Evolutionary conservation across 2,888 invertebrate species (phyloP), one percentile per base, ranked within the genome.

Genomic region (Leistus spinibarbis): DNA sequence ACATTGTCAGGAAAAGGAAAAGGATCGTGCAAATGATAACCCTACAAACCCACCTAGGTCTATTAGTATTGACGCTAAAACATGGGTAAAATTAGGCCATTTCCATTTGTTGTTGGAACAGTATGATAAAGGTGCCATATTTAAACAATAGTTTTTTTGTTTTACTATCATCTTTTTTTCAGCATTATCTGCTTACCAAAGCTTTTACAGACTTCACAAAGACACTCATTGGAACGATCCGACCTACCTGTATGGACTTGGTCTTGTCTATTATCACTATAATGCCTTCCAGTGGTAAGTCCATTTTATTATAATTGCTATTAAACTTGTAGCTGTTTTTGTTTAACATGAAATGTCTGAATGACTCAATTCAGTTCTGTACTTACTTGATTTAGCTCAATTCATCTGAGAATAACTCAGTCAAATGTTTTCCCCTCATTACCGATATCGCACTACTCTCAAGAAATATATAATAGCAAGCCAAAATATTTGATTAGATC

Each of bases 111-210:
- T 99, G 1, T 87, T 98, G 17, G 96, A 96, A 85, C 96, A 99
- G 83, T 98, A 94, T 88, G 90, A 93, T 27, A 97, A 98, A 94
- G 97, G 98, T 98, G 88, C 16, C 27, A 40, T 20, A 54, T 57
- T 62, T 62, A 69, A 57, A 57, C 17, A 20, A 57, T 17, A 57
- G 20, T 17, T 83, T 90, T 68, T 76, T 78, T 54, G 10, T 68
- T 69, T 69, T 53, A 54, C 22, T 4, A 27, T 27, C 27, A 19
- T 23, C 81, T 80, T 40, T 79, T 81, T 90, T 89, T 65, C 87
- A 98, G 98, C 99, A 3, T 90, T 98, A 87, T 98, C 98, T 19
- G 98, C 99, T 1, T 99, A 99, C 87, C 98, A 99, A 87, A 96
- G 95, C 85, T 97, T 94, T 86, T 93, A 91, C 82, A 91, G 91